Percentiles rank a stretch among this genome's conserved stretches.
Conservation (phyloP, 2,888 invertebrate genomes). For the Protodeltote pygarga region DNA sequence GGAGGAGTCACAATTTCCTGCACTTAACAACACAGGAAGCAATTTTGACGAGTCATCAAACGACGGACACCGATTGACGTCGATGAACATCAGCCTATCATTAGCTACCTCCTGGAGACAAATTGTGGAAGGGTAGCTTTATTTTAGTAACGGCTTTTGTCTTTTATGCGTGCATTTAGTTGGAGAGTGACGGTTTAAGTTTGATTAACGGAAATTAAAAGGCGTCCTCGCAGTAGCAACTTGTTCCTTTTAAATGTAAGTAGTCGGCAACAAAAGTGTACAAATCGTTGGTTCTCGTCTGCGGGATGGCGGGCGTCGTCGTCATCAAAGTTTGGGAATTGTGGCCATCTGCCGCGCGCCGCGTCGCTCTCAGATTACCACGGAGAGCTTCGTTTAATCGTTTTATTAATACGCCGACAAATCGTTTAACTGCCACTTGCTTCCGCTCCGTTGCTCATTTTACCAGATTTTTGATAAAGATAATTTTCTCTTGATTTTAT, state of each 20-base stretch:
- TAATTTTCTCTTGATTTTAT: constrained; percentile 37
- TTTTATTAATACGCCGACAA: constrained; percentile 86
- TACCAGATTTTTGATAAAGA: constrained; percentile 48
- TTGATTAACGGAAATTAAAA: constrained; percentile 54
- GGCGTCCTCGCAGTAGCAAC: constrained; percentile 58
- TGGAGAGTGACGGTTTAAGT: constrained; percentile 20
- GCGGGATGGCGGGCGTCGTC: constrained; percentile 72
- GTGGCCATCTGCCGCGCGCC: constrained; percentile 83
- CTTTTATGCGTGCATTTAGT: constrained; percentile 37
- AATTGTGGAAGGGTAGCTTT: constrained; percentile 51
- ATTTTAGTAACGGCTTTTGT: constrained; percentile 44
- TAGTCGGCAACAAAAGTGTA: constrained; percentile 74
- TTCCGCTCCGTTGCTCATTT: constrained; percentile 62
- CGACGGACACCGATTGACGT: constrained; percentile 78
- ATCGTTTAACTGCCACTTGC: constrained; percentile 81
- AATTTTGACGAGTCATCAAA: constrained; percentile 86
- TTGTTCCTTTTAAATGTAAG: constrained; percentile 67
- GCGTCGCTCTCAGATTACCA: constrained; percentile 84
- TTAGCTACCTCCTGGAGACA: constrained; percentile 64
- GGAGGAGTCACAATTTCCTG: constrained; percentile 86
- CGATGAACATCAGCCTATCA: constrained; percentile 68
- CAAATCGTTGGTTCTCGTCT: constrained; percentile 74
- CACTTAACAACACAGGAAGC: constrained; percentile 86
- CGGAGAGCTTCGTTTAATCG: constrained; percentile 85
- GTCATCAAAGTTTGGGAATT: constrained; percentile 85